Evolutionary conservation across 1,140 invertebrate genomes (phyloP).

Genomic region (Aradophagus sp.): DNA sequence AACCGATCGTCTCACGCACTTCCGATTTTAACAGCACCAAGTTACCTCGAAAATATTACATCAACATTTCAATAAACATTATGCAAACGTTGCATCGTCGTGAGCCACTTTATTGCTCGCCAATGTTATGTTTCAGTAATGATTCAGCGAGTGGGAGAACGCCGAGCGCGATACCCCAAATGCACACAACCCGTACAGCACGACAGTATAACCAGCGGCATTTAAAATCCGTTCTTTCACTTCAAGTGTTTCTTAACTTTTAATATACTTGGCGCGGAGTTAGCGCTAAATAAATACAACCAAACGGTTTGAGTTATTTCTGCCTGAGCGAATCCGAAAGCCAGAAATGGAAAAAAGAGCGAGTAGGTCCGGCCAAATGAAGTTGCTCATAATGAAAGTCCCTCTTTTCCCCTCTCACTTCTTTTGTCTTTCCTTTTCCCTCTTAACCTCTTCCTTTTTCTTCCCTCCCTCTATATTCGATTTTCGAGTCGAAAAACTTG

Average conservation of each 20-base stretch:
- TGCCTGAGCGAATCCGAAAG: slow-evolving; percentile 32
- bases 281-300: slow-evolving; percentile 64
- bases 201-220: slow-evolving; percentile 43
- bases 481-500: slow-evolving; percentile 50
- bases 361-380: slow-evolving; percentile 45
- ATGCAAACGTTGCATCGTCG: too few relatives aligned
- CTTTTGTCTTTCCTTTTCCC: slow-evolving; percentile 2
- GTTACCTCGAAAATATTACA: too few relatives aligned
- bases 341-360: slow-evolving; percentile 29
- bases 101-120: too few relatives aligned
- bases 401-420: slow-evolving; percentile 5
- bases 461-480: slow-evolving; percentile 26
- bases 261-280: slow-evolving; percentile 56
- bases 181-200: slow-evolving; percentile 48
- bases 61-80: too few relatives aligned
- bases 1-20: too few relatives aligned
- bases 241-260: slow-evolving; percentile 53
- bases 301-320: slow-evolving; percentile 56
- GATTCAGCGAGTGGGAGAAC: too few relatives aligned
- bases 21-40: too few relatives aligned
- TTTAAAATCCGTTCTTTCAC: slow-evolving; percentile 50
- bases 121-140: too few relatives aligned
- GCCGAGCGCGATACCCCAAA: slow-evolving; percentile 28
- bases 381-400: slow-evolving; percentile 64
- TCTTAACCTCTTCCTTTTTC: slow-evolving; percentile 23